Conservation (phyloP, 2,888 invertebrate genomes). For the Rapana venosa region DNA sequence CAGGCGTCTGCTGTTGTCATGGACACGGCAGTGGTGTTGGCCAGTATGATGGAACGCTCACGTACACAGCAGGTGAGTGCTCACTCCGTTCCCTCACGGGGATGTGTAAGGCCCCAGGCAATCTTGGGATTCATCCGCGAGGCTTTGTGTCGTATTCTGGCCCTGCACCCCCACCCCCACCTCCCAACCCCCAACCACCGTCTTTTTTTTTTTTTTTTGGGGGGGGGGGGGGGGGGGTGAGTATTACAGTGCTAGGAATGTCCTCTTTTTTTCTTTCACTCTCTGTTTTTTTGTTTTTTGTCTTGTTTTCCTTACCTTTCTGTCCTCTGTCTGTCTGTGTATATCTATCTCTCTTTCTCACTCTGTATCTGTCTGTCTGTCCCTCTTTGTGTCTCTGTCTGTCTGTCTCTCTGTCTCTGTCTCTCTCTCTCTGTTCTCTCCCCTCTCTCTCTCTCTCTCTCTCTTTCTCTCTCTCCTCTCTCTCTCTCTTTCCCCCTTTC, state of each 20-base stretch:
- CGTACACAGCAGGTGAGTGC: not conserved
- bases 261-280: no score
- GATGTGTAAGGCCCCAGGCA: not conserved
- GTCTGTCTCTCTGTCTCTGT: not conserved
- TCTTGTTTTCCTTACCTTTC: not conserved
- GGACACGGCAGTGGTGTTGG: not conserved
- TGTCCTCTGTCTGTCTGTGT: not conserved
- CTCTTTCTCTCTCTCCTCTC: not conserved
- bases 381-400: not conserved
- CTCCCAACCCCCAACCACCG: no score
- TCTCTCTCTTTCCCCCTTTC: not conserved
- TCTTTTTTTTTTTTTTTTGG: no score
- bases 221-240: no score
- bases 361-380: not conserved
- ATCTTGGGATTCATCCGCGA: no score
- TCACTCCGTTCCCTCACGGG: no score
- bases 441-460: not conserved
- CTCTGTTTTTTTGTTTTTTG: no score
- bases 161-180: no score
- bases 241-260: no score
- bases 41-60: not conserved
- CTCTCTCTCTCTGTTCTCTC: not conserved
- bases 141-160: no score
- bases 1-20: conserved; percentile 15
- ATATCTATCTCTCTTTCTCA: not conserved